Evolutionary conservation across 2,888 invertebrate species (phyloP).

Genomic region (Rhagophthalmus giganteus): DNA sequence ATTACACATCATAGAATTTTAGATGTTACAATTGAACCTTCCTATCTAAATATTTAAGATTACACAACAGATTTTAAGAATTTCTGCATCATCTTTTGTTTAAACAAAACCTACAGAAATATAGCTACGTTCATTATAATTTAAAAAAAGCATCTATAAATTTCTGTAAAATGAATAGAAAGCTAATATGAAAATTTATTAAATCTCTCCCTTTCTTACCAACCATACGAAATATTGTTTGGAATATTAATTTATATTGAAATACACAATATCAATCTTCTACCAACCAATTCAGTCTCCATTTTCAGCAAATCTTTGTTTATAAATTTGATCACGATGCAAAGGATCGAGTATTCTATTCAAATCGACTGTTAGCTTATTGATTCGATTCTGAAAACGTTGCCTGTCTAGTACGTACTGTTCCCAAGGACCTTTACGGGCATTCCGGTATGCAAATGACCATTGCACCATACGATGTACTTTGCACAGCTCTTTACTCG

Average conservation of each 20-base stretch:
- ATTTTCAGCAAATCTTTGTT: conserved; percentile 46
- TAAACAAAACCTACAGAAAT: no score
- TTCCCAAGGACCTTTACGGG: conserved; percentile 63
- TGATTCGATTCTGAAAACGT: conserved; percentile 57
- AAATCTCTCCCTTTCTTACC: no score
- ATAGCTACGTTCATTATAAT: no score
- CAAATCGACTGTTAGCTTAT: conserved; percentile 44
- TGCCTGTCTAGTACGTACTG: conserved; percentile 58
- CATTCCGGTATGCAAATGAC: conserved; percentile 60
- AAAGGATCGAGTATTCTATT: conserved; percentile 44
- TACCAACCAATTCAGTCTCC: background rate
- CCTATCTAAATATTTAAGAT: no score
- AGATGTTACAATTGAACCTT: no score
- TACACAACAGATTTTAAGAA: no score
- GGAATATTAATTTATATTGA: background rate
- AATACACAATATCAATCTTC: background rate
- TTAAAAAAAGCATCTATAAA: no score
- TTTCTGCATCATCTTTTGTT: no score
- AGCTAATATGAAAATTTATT: no score
- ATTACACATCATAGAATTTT: no score
- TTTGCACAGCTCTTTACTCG: conserved; percentile 47
- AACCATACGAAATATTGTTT: no score
- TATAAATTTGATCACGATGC: conserved; percentile 52
- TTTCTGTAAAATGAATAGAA: no score
- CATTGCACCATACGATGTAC: conserved; percentile 60